Evolutionary conservation across 2,113 vertebrate genomes (phyloP), one percentile per base, ranked within the genome.

Genomic region (Antennarius striatus): DNA sequence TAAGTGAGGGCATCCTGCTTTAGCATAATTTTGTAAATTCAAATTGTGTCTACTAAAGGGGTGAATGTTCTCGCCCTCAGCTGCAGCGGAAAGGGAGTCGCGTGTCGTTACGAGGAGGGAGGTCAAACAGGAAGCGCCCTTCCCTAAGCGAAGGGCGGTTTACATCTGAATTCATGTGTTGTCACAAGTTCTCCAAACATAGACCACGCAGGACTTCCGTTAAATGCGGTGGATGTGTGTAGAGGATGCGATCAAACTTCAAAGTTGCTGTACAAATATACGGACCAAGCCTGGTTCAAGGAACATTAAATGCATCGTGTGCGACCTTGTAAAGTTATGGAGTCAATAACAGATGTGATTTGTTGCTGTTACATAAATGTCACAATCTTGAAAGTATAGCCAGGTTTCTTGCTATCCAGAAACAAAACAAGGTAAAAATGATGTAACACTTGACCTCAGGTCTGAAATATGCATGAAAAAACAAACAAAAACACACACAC

Each of bases 171-270:
- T 29, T 51, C 29, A 46, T 65, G 58, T 70, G 80, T 72, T 74
- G 64, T 77, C 69, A 70, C 63, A 67, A 57, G 75, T 73, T 74
- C 67, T 63, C 78, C 46, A 83, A 89, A 77, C 81, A 80, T 5
- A 57, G 45, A n/a, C 36, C 61, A 29, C 46, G 22, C 56, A 56
- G 10, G 59, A 79, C 63, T 80, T 81, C 54, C 61, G 22, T 78
- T 62, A 65, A 53, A 64, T 49, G 42, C 56, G 71, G 22, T 22
- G 36, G 56, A 63, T 48, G 63, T 56, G 63, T 56, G 8, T 29
- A 36, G 56, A 61, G 72, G 75, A 84, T 68, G 73, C 78, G 56
- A 71, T 71, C 70, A 56, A 46, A 56, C 55, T 73, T 60, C 46
- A 67, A 73, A 68, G 70, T 42, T 63, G 65, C 43, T 49, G 69